phyloP scores from a whole-genome alignment of 2,888 invertebrate species.

The Odontocerum albicorne region DNA sequence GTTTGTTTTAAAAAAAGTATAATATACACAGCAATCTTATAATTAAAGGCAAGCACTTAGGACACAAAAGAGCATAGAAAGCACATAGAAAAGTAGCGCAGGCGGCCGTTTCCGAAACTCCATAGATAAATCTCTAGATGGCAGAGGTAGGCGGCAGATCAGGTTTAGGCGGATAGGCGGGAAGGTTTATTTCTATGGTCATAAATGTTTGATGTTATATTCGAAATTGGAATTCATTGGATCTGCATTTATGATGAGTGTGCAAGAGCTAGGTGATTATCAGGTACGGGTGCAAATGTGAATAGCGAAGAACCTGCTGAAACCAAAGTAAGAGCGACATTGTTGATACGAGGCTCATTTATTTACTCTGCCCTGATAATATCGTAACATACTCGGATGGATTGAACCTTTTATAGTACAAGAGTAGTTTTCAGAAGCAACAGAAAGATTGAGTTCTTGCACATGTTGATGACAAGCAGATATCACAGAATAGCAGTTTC shows the following conservation, averaged over 20 bases:
- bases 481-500: constrained; percentile 12
- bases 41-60: constrained; percentile 20
- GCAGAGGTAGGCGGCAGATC: constrained; percentile 26
- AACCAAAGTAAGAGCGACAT: neutral
- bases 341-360: constrained; percentile 1
- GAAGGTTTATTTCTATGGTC: constrained; percentile 11
- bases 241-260: constrained; percentile 8
- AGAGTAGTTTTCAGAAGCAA: neutral
- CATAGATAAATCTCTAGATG: constrained; percentile 34
- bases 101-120: constrained; percentile 36
- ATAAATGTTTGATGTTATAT: constrained; percentile 6
- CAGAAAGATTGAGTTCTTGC: too few relatives aligned
- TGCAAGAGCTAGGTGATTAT: constrained; percentile 14
- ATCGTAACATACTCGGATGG: neutral
- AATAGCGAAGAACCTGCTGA: neutral
- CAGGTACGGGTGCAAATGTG: constrained; percentile 9
- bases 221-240: constrained; percentile 13
- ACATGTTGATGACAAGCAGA: neutral
- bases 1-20: constrained; percentile 13
- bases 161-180: constrained; percentile 25
- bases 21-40: constrained; percentile 17
- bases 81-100: constrained; percentile 25
- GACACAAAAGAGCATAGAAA: constrained; percentile 17
- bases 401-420: neutral
- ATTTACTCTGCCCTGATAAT: too few relatives aligned